These are phyloP conservation scores for Fratercula arctica DNA, from an alignment of 2,797 vertebrate species.

Conservation along the genomic window DNA sequence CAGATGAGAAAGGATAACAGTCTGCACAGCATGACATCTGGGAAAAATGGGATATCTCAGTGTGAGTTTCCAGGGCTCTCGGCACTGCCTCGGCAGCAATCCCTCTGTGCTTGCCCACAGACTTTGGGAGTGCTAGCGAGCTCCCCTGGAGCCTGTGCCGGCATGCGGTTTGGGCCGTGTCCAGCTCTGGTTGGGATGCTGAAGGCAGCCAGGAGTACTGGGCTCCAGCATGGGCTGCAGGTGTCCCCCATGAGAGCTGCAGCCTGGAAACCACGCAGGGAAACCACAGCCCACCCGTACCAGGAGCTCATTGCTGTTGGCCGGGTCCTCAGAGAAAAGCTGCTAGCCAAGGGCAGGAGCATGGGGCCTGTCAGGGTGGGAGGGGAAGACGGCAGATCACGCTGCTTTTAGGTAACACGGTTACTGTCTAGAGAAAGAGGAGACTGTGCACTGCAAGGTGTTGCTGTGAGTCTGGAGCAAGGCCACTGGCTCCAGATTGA, in stretches of 20 bases:
- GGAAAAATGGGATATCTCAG: not conserved
- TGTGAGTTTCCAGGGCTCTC: not conserved
- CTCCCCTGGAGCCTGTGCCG: not conserved
- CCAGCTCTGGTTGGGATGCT: not conserved
- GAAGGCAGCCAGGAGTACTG: not conserved
- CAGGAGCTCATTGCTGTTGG: not conserved
- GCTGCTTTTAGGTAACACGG: not conserved
- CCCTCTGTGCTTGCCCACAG: not conserved
- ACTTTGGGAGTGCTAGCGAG: not conserved
- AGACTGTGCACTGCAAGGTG: not conserved
- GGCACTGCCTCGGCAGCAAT: not conserved
- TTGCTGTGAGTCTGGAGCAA: not conserved
- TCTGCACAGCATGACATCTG: fast-evolving
- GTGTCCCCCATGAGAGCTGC: not conserved
- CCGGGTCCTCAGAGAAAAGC: not conserved
- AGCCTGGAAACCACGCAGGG: not conserved
- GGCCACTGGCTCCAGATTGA: not conserved
- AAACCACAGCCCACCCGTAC: not conserved
- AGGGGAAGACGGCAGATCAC: not conserved
- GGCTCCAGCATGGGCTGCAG: not conserved
- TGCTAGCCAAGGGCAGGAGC: not conserved
- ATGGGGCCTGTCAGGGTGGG: not conserved
- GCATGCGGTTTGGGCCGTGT: not conserved
- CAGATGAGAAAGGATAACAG: not conserved
- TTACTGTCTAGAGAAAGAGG: not conserved